phyloP scores from a whole-genome alignment of 2,113 vertebrate genomes.

The Blennius ocellaris region DNA sequence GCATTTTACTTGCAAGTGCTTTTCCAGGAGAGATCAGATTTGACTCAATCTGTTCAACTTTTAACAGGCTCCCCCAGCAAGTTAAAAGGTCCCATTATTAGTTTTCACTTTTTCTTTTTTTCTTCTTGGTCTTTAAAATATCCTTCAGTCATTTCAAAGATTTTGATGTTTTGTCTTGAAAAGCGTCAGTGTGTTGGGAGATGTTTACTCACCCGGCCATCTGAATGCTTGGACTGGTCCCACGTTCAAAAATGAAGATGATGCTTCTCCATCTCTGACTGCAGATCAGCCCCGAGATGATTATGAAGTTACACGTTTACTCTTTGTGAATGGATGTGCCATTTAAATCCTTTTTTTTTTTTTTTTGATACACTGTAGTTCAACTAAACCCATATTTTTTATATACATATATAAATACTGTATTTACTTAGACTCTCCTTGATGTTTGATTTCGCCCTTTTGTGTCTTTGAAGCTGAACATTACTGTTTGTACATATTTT shows the following conservation, averaged over 20 bases:
- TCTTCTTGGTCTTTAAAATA: not conserved
- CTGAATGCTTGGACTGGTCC: conserved; percentile 9
- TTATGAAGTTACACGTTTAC: conserved; percentile 58
- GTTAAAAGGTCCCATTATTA: conserved; percentile 51
- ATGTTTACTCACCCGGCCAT: conserved; percentile 12
- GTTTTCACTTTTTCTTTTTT: conserved; percentile 64
- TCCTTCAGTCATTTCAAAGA: conserved; percentile 39
- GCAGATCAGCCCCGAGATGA: conserved; percentile 44
- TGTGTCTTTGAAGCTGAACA: conserved; percentile 67
- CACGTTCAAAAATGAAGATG: conserved; percentile 22
- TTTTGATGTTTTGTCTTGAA: conserved; percentile 16
- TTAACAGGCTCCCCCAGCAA: conserved; percentile 10
- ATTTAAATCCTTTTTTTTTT: conserved; percentile 73
- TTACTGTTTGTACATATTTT: conserved; percentile 82
- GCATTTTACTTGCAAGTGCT: conserved; percentile 28
- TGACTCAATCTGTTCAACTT: conserved; percentile 7
- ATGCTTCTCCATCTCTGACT: conserved; percentile 50
- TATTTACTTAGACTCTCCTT: conserved; percentile 62
- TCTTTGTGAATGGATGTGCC: conserved; percentile 59
- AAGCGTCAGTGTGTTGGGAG: conserved; percentile 14
- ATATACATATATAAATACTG: conserved; percentile 54
- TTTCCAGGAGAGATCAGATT: conserved; percentile 30
- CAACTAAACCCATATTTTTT: conserved; percentile 76
- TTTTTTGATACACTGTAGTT: conserved; percentile 79
- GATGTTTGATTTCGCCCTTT: conserved; percentile 61